Percentiles rank a stretch among this genome's conserved stretches.
Conservation (phyloP, 2,113 vertebrate species). For the Pelmatolapia mariae region DNA sequence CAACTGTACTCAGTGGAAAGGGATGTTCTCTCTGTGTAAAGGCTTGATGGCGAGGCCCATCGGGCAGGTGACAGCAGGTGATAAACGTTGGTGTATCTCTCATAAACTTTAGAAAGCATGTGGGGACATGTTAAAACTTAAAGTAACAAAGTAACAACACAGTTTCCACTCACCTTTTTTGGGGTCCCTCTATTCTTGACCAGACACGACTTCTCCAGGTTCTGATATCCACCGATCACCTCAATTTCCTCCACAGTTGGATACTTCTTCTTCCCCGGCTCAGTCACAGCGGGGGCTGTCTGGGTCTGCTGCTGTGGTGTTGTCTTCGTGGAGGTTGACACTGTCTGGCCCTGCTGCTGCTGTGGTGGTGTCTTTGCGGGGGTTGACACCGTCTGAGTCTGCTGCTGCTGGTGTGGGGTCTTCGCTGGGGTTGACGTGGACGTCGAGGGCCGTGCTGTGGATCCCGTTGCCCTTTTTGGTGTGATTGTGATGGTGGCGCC, state of each 20-base stretch:
- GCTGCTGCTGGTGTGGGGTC: not conserved
- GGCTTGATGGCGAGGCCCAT: not conserved
- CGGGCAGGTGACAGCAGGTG: not conserved
- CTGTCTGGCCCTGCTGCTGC: not conserved
- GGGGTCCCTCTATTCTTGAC: constrained; percentile 70
- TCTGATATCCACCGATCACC: constrained; percentile 88
- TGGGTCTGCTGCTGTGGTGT: not conserved
- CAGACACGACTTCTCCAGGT: constrained; percentile 81
- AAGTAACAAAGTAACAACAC: not conserved
- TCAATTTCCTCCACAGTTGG: constrained; percentile 85
- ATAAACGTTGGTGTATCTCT: not conserved
- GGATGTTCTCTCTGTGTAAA: constrained; percentile 59
- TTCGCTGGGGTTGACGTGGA: not conserved
- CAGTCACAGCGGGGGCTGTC: not conserved
- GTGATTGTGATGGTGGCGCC: constrained; percentile 86
- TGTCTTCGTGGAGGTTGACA: not conserved
- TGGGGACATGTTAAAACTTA: not conserved
- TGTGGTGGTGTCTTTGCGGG: not conserved
- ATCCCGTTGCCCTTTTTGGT: constrained; percentile 59
- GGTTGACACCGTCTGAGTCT: not conserved
- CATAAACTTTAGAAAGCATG: not conserved
- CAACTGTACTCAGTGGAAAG: constrained; percentile 46
- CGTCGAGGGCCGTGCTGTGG: not conserved
- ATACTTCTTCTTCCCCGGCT: constrained; percentile 77
- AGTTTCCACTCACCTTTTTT: constrained; percentile 76